phyloP scores from a whole-genome alignment of 2,113 vertebrate genomes.

The Pongo pygmaeus region DNA sequence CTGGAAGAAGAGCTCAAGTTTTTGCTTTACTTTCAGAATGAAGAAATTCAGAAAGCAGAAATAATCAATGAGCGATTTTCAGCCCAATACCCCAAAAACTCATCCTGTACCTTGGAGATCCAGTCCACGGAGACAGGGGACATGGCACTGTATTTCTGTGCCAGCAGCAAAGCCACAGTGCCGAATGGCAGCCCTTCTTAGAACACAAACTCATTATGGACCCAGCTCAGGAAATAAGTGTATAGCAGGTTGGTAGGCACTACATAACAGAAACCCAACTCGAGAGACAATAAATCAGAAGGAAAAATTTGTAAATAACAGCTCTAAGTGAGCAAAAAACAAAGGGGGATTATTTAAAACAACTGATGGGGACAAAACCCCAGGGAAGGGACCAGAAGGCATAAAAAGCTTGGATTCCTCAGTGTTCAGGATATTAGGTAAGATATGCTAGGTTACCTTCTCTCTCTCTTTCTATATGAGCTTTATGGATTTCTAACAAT shows the following conservation, averaged over 20 bases:
- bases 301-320: no score
- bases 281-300: neutral
- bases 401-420: rapidly evolving
- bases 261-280: neutral
- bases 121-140: neutral
- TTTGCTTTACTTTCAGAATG: slow-evolving; percentile 4
- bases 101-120: slow-evolving; percentile 33
- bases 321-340: neutral
- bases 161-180: slow-evolving; percentile 58
- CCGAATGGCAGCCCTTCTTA: neutral
- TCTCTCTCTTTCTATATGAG: neutral
- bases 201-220: neutral
- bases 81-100: rapidly evolving
- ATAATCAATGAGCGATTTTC: rapidly evolving
- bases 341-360: neutral
- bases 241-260: neutral
- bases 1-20: neutral
- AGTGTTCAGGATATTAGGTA: no score
- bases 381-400: no score
- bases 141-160: slow-evolving; percentile 49
- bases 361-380: neutral
- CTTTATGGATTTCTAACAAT: neutral
- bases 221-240: neutral
- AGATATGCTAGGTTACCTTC: neutral
- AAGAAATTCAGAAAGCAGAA: rapidly evolving